Base-by-base conservation (phyloP, 2,113 vertebrate species). In the Menidia beryllina region DNA sequence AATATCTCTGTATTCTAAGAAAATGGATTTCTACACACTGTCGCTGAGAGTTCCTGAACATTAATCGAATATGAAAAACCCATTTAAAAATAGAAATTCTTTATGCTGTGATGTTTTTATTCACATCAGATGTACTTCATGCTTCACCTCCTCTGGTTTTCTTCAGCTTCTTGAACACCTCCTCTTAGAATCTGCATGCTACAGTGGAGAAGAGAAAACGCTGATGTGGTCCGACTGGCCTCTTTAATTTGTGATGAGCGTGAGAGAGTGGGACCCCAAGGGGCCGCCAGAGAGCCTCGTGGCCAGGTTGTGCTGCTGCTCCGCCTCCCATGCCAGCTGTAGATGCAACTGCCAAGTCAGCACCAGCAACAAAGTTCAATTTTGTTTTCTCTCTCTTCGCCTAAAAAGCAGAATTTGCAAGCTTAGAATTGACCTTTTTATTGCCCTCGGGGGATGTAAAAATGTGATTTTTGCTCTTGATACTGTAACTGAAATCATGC, bases 161-260 rank as follows among this genome's bases (percentile, higher is more conserved):
- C 73, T 81, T 57, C 30, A 63, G 63, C 59, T 56, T 72, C 55
- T 30, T 51, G 69, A 38, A 75, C 60, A 82, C 77, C 73, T 62
- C 75, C 11, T 27, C 38, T 25, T 56, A 51, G 50, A 76, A 72
- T 67, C 76, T 45, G 69, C 81, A 70, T 55, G 78, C 81, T 80
- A 72, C 79, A 77, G 77, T 72, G 72, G 60, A 55, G 41, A 34
- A n/a, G 60, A 83, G 64, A 84, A 88, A 79, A 69, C 77, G 87
- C 85, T 89, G 91, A 89, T 85, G 24, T 72, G 36, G 55, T 71
- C 66, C 19, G 55, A 86, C 79, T 72, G 72, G 79, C 68, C 75
- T 83, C 65, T 88, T 90, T 84, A 86, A 86, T 90, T 89, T 84
- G 70, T 86, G 80, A 87, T 82, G 83, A 85, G 78, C 67, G 77